Conservation (phyloP, 2,113 vertebrate species). For the Loxodonta africana region DNA sequence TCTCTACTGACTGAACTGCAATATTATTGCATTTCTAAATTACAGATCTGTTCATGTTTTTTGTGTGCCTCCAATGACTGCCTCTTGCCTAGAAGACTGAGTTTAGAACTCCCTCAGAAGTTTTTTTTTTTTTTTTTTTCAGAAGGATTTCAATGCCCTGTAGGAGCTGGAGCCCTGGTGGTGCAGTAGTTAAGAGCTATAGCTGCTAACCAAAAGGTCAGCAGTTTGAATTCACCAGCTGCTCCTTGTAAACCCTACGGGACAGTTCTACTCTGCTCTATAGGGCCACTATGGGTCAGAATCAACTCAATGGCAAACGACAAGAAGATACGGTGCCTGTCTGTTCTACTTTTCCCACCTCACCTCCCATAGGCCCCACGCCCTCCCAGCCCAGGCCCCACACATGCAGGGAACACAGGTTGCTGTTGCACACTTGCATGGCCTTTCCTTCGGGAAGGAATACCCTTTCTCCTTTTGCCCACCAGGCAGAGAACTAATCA, state of each 20-base stretch:
- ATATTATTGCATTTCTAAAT: background rate
- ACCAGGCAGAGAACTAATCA: background rate
- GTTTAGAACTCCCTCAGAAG: background rate
- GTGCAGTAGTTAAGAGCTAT: no score
- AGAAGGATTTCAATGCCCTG: background rate
- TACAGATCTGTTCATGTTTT: constrained; percentile 1
- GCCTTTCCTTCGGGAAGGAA: background rate
- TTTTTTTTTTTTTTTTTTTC: no score
- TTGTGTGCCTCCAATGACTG: background rate
- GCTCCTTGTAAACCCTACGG: no score
- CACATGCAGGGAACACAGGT: background rate
- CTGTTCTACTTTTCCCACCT: background rate
- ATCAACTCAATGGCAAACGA: no score
- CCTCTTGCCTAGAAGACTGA: background rate
- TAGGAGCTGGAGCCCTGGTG: background rate
- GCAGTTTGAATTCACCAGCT: no score
- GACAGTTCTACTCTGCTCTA: no score
- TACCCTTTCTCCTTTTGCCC: background rate
- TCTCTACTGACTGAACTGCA: constrained; percentile 29
- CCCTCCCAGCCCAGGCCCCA: background rate
- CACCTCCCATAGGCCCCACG: background rate
- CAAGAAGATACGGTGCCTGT: background rate
- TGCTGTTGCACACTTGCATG: background rate
- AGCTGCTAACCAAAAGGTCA: no score
- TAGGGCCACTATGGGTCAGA: no score